Percentiles rank a stretch among this genome's conserved stretches.
phyloP scores from a whole-genome alignment of 2,113 vertebrate species.

The Sphyrna mokarran region DNA sequence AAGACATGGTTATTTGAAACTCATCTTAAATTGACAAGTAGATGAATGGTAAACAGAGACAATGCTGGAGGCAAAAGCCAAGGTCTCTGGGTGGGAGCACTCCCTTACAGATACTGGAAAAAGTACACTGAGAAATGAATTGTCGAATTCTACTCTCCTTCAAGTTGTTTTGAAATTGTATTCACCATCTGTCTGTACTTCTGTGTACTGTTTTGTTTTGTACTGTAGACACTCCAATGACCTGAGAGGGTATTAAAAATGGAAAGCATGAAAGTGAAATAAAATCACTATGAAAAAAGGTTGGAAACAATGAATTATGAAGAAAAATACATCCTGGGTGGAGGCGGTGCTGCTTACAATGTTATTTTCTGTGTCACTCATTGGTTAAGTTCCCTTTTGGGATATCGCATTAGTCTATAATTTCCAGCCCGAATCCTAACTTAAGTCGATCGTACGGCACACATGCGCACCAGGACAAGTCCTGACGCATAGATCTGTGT shows the following conservation, averaged over 20 bases:
- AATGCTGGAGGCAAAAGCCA: neutral
- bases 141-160: neutral
- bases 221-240: neutral
- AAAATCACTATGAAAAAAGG: neutral
- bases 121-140: neutral
- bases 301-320: neutral
- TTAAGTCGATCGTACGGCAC: no score
- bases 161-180: neutral
- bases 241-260: neutral
- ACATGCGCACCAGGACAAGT: no score
- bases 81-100: constrained; percentile 13
- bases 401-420: neutral
- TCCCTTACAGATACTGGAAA: neutral
- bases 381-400: neutral
- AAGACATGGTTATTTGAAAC: constrained; percentile 28
- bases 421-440: no score
- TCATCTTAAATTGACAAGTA: constrained; percentile 26
- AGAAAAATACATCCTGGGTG: neutral
- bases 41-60: constrained; percentile 15
- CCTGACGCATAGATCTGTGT: no score
- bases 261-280: no score
- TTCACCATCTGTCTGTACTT: neutral
- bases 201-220: no score
- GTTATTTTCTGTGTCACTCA: neutral
- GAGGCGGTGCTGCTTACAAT: neutral